Evolutionary conservation across 2,797 vertebrate genomes (phyloP).

Genomic region (Lagodon rhomboides): DNA sequence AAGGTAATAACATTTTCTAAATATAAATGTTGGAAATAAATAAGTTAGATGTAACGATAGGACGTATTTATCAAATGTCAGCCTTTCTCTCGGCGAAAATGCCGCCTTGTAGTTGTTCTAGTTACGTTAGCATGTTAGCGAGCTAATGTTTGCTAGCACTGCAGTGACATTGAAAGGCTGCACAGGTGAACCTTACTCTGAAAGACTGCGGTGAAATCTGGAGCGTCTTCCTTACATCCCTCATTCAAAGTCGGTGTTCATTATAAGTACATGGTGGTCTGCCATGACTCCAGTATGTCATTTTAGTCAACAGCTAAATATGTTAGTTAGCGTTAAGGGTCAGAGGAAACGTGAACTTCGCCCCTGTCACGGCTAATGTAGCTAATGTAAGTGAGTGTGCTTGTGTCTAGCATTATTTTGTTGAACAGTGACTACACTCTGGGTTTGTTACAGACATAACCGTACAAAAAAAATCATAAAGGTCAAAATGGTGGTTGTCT

Average conservation of each 20-base stretch:
- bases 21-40: no score
- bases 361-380: neutral
- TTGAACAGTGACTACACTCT: neutral
- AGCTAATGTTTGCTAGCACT: constrained; percentile 45
- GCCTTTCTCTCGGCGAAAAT: rapidly evolving
- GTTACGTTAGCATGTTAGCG: constrained; percentile 41
- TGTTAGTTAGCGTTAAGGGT: constrained; percentile 28
- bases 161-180: constrained; percentile 72
- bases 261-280: neutral
- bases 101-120: no score
- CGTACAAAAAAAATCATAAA: neutral
- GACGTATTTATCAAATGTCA: rapidly evolving
- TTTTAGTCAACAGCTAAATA: neutral
- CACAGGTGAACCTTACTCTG: neutral
- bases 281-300: rapidly evolving
- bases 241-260: rapidly evolving
- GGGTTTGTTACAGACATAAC: neutral
- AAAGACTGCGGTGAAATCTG: neutral
- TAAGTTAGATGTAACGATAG: rapidly evolving
- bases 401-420: neutral
- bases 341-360: constrained; percentile 27
- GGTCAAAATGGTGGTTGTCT: neutral
- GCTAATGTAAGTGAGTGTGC: neutral
- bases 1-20: constrained; percentile 83
- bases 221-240: neutral